Percentiles rank a stretch among this genome's conserved stretches.
These are phyloP conservation scores for Diplodus sargus DNA, from an alignment of 2,797 vertebrate genomes.

Conservation along the genomic window DNA sequence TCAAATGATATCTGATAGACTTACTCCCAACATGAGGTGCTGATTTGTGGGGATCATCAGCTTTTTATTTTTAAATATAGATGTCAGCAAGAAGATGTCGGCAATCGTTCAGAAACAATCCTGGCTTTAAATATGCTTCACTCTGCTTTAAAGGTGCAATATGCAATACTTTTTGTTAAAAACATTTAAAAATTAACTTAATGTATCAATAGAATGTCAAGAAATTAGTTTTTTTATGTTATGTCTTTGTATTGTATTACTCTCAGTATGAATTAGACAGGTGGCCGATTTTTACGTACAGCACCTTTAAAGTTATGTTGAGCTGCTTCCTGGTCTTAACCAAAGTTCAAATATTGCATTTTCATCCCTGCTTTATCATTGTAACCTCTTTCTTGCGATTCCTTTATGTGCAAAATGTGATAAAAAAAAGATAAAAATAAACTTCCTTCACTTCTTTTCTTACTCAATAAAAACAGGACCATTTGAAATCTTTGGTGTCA, in stretches of 20 bases:
- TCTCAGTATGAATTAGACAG: too few relatives aligned
- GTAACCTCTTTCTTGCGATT: not conserved
- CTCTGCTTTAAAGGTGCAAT: not conserved
- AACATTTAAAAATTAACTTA: too few relatives aligned
- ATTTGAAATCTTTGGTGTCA: not conserved
- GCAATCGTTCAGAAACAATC: not conserved
- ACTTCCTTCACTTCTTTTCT: too few relatives aligned
- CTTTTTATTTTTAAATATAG: not conserved
- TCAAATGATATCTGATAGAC: constrained; percentile 6
- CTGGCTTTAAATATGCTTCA: not conserved
- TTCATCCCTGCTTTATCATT: constrained; percentile 5
- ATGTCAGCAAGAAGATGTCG: not conserved
- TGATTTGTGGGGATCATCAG: not conserved
- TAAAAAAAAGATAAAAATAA: not conserved
- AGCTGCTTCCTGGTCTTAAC: not conserved
- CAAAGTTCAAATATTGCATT: constrained; percentile 8
- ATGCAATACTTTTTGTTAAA: too few relatives aligned
- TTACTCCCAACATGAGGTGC: not conserved
- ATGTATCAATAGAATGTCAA: too few relatives aligned
- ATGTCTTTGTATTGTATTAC: too few relatives aligned
- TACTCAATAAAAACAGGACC: not conserved
- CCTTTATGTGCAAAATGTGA: not conserved
- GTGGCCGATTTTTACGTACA: too few relatives aligned
- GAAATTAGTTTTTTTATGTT: too few relatives aligned
- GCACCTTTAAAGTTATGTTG: not conserved